These are phyloP conservation scores for Apantesis nais DNA, from an alignment of 2,888 invertebrate genomes.

Conservation along the genomic window DNA sequence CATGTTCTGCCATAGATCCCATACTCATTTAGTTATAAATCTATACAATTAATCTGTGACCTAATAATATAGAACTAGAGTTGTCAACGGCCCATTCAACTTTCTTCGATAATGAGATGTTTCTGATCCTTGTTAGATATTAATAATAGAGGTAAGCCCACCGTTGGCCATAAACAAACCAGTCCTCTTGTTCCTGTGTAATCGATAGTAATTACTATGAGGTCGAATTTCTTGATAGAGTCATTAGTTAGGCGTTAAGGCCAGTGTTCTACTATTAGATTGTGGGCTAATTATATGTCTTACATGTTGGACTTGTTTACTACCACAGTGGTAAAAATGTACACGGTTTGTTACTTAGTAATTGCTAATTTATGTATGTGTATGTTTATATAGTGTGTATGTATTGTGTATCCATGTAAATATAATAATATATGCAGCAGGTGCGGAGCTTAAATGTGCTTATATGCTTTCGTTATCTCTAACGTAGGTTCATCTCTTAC, in stretches of 20 bases:
- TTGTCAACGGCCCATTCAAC: neutral
- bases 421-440: too few relatives aligned
- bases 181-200: neutral
- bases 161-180: neutral
- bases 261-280: neutral
- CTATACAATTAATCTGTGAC: neutral
- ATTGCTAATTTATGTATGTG: too few relatives aligned
- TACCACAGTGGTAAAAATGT: neutral
- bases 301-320: neutral
- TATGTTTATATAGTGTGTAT: too few relatives aligned
- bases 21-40: neutral
- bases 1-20: neutral
- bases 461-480: too few relatives aligned
- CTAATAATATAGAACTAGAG: conserved; percentile 3
- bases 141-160: conserved; percentile 12
- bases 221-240: neutral
- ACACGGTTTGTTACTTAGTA: neutral
- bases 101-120: conserved; percentile 10
- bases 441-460: too few relatives aligned
- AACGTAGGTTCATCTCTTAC: too few relatives aligned
- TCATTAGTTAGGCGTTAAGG: neutral
- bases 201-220: neutral
- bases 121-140: conserved; percentile 8
- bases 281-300: neutral
- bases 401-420: too few relatives aligned